Conservation (phyloP, 1,140 invertebrate genomes). For the Zelostemma sp. region DNA sequence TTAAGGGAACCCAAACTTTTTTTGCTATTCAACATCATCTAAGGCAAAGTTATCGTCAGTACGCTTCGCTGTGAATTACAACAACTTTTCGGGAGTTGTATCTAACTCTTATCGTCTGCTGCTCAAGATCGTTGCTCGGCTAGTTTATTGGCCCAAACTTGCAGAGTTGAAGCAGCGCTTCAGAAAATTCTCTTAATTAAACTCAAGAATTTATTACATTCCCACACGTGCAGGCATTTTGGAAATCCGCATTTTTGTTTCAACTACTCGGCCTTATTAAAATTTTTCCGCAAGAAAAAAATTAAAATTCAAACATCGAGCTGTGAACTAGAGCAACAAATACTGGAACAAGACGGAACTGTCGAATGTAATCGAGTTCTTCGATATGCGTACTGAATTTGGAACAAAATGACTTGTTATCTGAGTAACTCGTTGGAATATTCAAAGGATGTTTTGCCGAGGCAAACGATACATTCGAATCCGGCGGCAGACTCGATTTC, state of each 20-base stretch:
- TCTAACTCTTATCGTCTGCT: conserved; percentile 36
- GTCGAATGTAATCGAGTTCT: background rate
- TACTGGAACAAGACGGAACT: too few relatives aligned
- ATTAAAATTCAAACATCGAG: too few relatives aligned
- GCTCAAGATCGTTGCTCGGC: conserved; percentile 29
- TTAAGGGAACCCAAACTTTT: conserved; percentile 19
- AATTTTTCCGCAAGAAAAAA: too few relatives aligned
- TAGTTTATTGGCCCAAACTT: conserved; percentile 42
- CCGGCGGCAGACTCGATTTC: conserved; percentile 45
- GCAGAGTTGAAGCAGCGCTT: too few relatives aligned
- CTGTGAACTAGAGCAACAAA: background rate
- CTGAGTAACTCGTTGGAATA: conserved; percentile 40
- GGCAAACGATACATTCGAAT: conserved; percentile 42
- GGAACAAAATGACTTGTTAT: conserved; percentile 46
- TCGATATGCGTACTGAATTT: background rate
- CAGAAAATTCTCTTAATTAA: conserved; percentile 47
- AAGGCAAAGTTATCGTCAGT: conserved; percentile 25
- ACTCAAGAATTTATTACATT: conserved; percentile 40
- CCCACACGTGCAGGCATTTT: conserved; percentile 12
- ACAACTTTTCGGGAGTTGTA: conserved; percentile 40
- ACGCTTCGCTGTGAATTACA: conserved; percentile 37
- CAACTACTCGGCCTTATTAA: too few relatives aligned
- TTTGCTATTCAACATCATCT: conserved; percentile 21
- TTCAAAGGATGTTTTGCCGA: conserved; percentile 43
- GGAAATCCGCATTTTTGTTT: too few relatives aligned